These are phyloP conservation scores for Calameuta pallipes DNA, from an alignment of 2,888 invertebrate genomes.

Conservation along the genomic window DNA sequence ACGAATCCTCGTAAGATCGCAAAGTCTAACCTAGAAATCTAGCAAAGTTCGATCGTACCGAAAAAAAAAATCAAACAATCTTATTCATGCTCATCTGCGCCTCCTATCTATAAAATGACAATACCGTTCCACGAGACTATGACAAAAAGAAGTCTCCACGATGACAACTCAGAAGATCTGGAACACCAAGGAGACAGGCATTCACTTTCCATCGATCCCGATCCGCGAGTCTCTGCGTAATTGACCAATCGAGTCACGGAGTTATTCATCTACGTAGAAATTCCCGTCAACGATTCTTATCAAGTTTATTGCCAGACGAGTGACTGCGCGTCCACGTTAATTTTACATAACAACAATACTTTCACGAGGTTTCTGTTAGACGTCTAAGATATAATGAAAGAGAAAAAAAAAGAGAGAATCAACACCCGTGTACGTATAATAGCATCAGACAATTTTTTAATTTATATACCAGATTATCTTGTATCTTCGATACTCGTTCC, in stretches of 20 bases:
- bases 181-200: background rate
- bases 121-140: background rate
- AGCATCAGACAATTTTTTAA: background rate
- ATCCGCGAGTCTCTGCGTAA: background rate
- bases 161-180: background rate
- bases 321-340: background rate
- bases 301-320: background rate
- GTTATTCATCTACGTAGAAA: background rate
- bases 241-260: background rate
- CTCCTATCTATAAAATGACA: background rate
- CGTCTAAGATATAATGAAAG: background rate
- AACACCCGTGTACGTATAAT: background rate
- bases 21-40: background rate
- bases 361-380: background rate
- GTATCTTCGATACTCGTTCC: background rate
- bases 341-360: background rate
- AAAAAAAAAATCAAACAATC: background rate
- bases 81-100: background rate
- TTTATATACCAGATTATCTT: background rate
- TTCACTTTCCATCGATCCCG: background rate
- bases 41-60: background rate
- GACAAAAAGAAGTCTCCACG: background rate
- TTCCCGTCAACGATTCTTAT: background rate
- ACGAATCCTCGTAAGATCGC: too few species aligned
- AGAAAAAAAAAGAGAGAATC: background rate